These are phyloP conservation scores for Crioceris asparagi DNA, from an alignment of 2,888 invertebrate species.

Conservation along the genomic window DNA sequence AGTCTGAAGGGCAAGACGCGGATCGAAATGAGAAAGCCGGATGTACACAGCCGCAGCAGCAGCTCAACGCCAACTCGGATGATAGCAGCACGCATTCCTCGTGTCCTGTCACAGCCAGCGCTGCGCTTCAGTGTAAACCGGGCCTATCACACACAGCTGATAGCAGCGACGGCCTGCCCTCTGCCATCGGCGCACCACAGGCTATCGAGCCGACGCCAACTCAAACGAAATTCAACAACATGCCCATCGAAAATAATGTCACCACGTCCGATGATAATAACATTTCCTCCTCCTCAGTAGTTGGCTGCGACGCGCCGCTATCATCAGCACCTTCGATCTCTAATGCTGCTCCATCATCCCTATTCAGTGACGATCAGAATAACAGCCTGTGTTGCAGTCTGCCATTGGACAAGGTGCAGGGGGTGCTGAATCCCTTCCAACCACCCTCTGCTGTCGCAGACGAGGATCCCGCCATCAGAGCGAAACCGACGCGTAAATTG, in stretches of 20 bases:
- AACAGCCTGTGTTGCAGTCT: constrained; percentile 34
- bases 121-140: constrained; percentile 22
- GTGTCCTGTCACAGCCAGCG: constrained; percentile 22
- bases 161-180: constrained; percentile 19
- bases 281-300: no score
- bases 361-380: constrained; percentile 18
- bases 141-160: constrained; percentile 25
- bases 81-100: constrained; percentile 22
- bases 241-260: constrained; percentile 10
- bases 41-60: constrained; percentile 24
- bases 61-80: constrained; percentile 17
- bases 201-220: constrained; percentile 20
- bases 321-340: constrained; percentile 2
- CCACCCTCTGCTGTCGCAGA: constrained; percentile 9
- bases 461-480: constrained; percentile 12
- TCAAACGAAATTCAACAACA: constrained; percentile 24
- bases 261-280: constrained; percentile 5
- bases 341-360: no score
- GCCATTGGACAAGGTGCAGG: constrained; percentile 33
- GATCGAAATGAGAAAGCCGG: constrained; percentile 29
- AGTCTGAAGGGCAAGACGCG: constrained; percentile 20
- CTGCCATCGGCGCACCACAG: constrained; percentile 23
- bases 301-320: constrained; percentile 1
- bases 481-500: constrained; percentile 27
- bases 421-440: constrained; percentile 22